phyloP scores from a whole-genome alignment of 30 jellyfish, hydroid and myxozoan species.

The Nemopilema nomurai region DNA sequence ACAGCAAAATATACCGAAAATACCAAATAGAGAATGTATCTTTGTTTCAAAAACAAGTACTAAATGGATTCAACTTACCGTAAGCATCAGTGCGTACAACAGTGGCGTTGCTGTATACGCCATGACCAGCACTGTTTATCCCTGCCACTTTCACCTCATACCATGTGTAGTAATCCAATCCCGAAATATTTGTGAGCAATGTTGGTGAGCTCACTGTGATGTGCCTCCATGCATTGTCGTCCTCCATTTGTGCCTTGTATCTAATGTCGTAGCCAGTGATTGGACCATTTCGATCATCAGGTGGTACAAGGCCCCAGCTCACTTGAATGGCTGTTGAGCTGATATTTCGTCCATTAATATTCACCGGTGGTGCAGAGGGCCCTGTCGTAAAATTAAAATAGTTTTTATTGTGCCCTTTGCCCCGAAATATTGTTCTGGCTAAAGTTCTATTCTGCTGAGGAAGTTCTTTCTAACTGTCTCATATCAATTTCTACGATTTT shows the following conservation, averaged over 20 bases:
- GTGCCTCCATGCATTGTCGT: background rate
- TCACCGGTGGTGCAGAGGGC: conserved; percentile 47
- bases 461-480: no score
- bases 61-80: conserved; percentile 5
- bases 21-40: no score
- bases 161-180: conserved; percentile 10
- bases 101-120: conserved; percentile 10
- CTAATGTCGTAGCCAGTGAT: conserved; percentile 9
- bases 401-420: no score
- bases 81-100: conserved; percentile 27
- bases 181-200: background rate
- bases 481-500: no score
- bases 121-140: conserved; percentile 15
- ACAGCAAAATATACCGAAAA: background rate
- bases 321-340: conserved; percentile 29
- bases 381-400: no score
- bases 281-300: conserved; percentile 29
- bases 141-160: conserved; percentile 23
- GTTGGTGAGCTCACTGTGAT: conserved; percentile 3
- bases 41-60: background rate
- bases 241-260: background rate
- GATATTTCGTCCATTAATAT: background rate
- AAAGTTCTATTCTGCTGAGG: no score
- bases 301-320: conserved; percentile 21
- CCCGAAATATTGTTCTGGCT: no score